Percentiles rank a stretch among this genome's conserved stretches.
Conservation (phyloP, 2,113 vertebrate species). For the Sphaerodactylus townsendi region DNA sequence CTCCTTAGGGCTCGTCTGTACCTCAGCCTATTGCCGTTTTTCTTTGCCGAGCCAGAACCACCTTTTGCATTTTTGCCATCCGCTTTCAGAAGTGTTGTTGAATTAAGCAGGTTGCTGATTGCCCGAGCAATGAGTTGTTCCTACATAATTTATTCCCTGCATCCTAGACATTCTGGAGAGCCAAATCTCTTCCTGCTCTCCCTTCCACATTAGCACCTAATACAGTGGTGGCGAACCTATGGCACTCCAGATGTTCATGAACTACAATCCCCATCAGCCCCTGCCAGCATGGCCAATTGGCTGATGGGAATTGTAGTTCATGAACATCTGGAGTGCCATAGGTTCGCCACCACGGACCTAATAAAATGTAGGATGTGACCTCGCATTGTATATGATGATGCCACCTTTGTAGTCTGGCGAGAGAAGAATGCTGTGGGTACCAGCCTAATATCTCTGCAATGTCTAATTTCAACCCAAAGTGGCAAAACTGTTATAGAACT, state of each 20-base stretch:
- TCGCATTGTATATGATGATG: not conserved
- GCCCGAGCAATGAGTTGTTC: not conserved
- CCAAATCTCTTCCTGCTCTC: not conserved
- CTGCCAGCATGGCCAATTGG: too few species aligned
- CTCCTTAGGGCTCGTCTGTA: not conserved
- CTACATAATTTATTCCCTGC: not conserved
- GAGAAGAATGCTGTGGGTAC: not conserved
- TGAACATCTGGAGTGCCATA: too few species aligned
- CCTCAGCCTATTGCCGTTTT: not conserved
- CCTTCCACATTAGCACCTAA: not conserved
- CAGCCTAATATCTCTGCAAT: not conserved
- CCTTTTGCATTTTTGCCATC: conserved; percentile 9
- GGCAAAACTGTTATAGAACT: too few species aligned
- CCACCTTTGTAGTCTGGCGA: not conserved
- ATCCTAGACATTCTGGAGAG: not conserved
- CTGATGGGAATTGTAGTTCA: too few species aligned
- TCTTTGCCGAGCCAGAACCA: not conserved
- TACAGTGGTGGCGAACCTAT: too few species aligned
- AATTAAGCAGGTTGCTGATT: not conserved
- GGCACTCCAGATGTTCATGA: too few species aligned
- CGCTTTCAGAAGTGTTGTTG: conserved; percentile 2
- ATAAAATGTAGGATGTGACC: not conserved
- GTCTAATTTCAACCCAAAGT: not conserved
- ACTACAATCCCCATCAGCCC: too few species aligned
- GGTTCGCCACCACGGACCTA: too few species aligned